A percentile compares a stretch with the other conserved stretches of the same genome.
These are phyloP conservation scores for Scarus forsteni DNA, from an alignment of 2,797 vertebrate genomes.

Conservation along the genomic window DNA sequence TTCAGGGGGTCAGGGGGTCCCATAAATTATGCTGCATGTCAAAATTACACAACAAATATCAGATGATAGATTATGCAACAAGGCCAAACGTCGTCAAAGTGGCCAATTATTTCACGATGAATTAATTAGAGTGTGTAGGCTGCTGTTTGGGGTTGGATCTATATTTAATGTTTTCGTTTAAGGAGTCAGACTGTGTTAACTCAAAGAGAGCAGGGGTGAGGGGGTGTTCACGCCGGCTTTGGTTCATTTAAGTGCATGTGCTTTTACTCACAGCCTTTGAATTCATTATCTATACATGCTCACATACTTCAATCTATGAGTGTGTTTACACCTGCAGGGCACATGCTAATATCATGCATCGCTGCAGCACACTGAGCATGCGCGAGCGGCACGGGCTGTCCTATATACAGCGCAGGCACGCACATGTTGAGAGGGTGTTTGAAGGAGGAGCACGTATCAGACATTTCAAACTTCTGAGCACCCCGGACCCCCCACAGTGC, in stretches of 20 bases:
- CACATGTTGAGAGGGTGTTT: background rate
- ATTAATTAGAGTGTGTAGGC: slow-evolving; percentile 8
- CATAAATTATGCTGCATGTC: background rate
- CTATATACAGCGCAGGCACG: slow-evolving; percentile 15
- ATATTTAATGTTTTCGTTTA: slow-evolving; percentile 12
- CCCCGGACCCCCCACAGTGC: background rate
- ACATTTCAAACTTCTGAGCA: slow-evolving; percentile 18
- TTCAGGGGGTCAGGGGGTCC: background rate
- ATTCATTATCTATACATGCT: slow-evolving; percentile 14
- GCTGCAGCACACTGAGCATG: slow-evolving; percentile 52
- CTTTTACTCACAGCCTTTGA: slow-evolving; percentile 3
- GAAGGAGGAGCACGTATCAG: background rate
- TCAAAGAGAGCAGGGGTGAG: background rate
- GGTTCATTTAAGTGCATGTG: background rate
- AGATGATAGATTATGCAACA: slow-evolving; percentile 1
- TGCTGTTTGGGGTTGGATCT: slow-evolving; percentile 11
- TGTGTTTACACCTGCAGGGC: slow-evolving; percentile 58
- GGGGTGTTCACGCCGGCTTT: background rate
- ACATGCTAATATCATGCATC: slow-evolving; percentile 68
- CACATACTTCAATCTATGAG: slow-evolving; percentile 22
- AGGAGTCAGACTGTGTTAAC: background rate
- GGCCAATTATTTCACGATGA: slow-evolving; percentile 9
- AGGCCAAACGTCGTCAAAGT: background rate
- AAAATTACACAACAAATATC: slow-evolving; percentile 2
- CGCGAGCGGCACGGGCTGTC: slow-evolving; percentile 50